phyloP scores from a whole-genome alignment of 2,797 vertebrate genomes.

The Amazona ochrocephala region DNA sequence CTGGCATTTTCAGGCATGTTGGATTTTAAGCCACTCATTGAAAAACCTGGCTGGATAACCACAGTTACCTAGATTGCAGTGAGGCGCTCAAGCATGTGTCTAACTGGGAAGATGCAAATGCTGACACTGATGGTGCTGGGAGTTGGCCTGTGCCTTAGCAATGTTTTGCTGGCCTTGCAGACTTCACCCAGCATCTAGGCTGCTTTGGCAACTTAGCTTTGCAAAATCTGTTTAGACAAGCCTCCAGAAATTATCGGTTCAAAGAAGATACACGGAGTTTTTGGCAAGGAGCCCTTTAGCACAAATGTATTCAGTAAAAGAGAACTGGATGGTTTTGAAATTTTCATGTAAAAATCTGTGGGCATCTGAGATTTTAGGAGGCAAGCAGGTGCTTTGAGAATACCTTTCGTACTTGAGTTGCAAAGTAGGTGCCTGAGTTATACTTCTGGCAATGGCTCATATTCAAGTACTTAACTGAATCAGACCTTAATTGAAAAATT shows the following conservation, averaged over 20 bases:
- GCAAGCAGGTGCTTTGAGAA: not conserved
- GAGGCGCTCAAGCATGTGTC: not conserved
- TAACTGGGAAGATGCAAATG: not conserved
- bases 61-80: not conserved
- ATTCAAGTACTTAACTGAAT: not conserved
- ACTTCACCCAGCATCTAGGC: not conserved
- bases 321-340: not conserved
- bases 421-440: not conserved
- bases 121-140: fast-evolving
- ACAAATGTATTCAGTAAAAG: not conserved
- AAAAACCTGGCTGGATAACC: not conserved
- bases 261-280: not conserved
- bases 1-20: not conserved
- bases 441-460: not conserved
- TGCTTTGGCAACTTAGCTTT: not conserved
- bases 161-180: not conserved
- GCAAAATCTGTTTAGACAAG: not conserved
- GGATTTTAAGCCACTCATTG: not conserved
- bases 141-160: not conserved
- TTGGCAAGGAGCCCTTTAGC: not conserved
- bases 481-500: not conserved
- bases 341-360: not conserved
- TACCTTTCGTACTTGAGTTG: not conserved
- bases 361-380: not conserved
- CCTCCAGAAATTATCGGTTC: not conserved